Evolutionary conservation across 2,888 invertebrate species (phyloP), one percentile per base, ranked within the genome.

Genomic region (Amphipyra tragopoginis): DNA sequence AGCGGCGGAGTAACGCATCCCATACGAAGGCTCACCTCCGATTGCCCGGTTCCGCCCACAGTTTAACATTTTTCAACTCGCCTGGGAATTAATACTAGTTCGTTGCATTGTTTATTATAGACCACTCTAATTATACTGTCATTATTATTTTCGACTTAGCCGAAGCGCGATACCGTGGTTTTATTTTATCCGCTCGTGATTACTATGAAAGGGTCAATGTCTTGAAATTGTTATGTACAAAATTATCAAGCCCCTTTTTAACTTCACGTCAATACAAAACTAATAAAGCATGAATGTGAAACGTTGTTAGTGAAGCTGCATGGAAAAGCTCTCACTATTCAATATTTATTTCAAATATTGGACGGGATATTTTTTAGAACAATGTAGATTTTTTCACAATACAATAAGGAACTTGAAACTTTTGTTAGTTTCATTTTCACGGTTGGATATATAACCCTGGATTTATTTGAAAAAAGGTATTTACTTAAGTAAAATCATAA

Each of bases 31-130:
- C 88, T 89, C 86, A 88, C 83, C 88, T 87, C 86, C 78, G 80
- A 83, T 83, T 77, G 82, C 77, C 81, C 77, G 77, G 79, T 82
- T 77, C 87, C 94, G 93, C 94, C 94, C 91, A 92, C 92, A 92
- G 91, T 93, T 94, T 94, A 93, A 93, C 85, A 92, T 92, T 92
- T 93, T 93, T 92, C 84, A 86, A 90, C 91, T 87, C 84, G 89
- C 86, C 85, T 89, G 89, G 86, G 91, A 91, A 91, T 90, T 86
- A 90, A 90, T 85, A 74, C 82, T 92, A 91, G 90, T 89, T 87
- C 90, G 84, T 83, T 84, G 87, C 85, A 88, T 91, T 91, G 90
- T 91, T 90, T 91, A 90, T 92, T 89, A 89, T 90, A 86, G 85
- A 86, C 77, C 84, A 82, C 81, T 81, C 83, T 88, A 88, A 91